Evolutionary conservation across 2,113 vertebrate species (phyloP).

Genomic region (Leptobrachium leishanense): DNA sequence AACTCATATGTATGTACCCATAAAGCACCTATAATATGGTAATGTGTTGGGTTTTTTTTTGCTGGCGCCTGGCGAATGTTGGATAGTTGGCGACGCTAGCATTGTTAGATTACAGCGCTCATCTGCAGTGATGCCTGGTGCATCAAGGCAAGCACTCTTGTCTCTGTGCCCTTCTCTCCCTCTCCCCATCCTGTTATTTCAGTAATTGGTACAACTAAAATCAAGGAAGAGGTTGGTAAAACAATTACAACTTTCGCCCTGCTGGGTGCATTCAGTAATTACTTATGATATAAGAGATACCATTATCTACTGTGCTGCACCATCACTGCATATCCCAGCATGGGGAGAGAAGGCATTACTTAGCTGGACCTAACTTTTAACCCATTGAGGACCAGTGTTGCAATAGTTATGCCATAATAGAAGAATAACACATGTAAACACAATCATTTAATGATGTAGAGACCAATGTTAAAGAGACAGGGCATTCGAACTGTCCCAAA

Average conservation of each 20-base stretch:
- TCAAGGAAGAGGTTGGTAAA: constrained; percentile 43
- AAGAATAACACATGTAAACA: too few species aligned
- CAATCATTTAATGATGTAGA: too few species aligned
- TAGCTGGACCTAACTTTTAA: too few species aligned
- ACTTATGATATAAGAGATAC: not conserved
- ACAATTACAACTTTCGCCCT: constrained; percentile 1
- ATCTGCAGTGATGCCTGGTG: not conserved
- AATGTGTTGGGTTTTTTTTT: too few species aligned
- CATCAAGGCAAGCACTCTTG: not conserved
- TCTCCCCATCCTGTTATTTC: constrained; percentile 55
- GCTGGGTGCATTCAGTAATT: not conserved
- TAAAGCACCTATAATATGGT: too few species aligned
- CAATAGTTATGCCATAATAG: too few species aligned
- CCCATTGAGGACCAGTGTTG: too few species aligned
- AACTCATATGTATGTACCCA: too few species aligned
- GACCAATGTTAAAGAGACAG: too few species aligned
- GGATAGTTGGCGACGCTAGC: not conserved
- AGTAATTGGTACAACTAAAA: constrained; percentile 58
- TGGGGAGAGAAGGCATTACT: too few species aligned
- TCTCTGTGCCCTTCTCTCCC: not conserved
- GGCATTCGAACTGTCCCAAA: too few species aligned
- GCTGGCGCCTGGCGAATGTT: too few species aligned
- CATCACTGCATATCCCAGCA: constrained; percentile 25
- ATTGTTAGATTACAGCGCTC: not conserved
- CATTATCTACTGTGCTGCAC: constrained; percentile 6